Evolutionary conservation across 2,797 vertebrate species (phyloP).

Genomic region (Accipiter superciliosus): DNA sequence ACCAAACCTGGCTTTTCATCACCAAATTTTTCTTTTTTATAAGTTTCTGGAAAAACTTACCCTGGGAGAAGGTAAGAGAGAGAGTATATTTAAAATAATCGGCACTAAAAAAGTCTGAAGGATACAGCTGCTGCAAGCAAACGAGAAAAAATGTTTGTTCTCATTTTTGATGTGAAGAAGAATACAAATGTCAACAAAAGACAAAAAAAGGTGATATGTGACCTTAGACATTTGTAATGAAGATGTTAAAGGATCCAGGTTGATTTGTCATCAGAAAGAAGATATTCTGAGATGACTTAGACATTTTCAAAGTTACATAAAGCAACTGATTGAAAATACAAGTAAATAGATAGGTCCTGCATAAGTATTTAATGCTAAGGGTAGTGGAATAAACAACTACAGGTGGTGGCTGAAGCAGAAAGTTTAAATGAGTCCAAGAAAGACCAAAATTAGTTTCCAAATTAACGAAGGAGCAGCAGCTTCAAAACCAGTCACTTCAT

Average conservation of each 20-base stretch:
- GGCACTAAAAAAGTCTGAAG: rapidly evolving
- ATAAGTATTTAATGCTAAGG: not conserved
- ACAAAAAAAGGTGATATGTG: not conserved
- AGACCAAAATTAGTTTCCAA: not conserved
- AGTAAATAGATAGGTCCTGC: not conserved
- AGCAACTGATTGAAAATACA: not conserved
- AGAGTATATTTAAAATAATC: not conserved
- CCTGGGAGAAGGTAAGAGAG: not conserved
- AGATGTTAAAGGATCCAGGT: not conserved
- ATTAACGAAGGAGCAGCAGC: not conserved
- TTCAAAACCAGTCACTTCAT: not conserved
- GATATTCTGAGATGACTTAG: not conserved
- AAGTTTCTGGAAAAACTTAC: not conserved
- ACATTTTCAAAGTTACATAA: not conserved
- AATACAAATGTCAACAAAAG: not conserved
- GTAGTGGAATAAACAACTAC: not conserved
- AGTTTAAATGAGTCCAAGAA: not conserved
- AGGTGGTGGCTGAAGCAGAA: not conserved
- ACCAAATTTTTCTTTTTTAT: rapidly evolving
- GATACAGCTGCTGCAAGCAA: not conserved
- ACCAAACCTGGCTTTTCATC: not conserved
- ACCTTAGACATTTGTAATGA: not conserved
- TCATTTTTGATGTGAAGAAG: not conserved
- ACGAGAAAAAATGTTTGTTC: not conserved
- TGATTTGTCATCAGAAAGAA: not conserved